Evolutionary conservation across 2,797 vertebrate genomes (phyloP).

Genomic region (Pantherophis alleghaniensis): DNA sequence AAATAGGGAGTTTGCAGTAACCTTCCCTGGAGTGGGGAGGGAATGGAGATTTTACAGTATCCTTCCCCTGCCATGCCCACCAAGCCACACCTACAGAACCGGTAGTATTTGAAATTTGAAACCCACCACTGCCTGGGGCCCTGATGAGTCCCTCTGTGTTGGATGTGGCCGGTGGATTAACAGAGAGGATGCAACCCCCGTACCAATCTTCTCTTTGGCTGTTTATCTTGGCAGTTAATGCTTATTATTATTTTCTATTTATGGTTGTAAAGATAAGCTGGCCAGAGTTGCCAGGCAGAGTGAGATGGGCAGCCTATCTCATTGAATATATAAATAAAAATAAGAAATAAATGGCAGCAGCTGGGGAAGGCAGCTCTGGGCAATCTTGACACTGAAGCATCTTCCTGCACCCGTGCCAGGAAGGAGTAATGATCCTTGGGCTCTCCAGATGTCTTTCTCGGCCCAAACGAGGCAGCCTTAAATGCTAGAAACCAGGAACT

Average conservation of each 20-base stretch:
- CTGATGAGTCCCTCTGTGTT: neutral
- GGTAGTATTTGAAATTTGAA: too few relatives aligned
- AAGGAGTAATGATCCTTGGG: neutral
- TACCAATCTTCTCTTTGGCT: neutral
- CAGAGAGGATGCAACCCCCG: neutral
- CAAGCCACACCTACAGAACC: too few relatives aligned
- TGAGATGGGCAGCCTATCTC: neutral
- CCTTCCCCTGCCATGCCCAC: too few relatives aligned
- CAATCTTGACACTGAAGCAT: neutral
- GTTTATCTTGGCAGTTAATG: neutral
- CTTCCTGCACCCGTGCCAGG: neutral
- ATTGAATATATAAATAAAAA: neutral
- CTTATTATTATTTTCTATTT: neutral
- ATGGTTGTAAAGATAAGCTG: neutral
- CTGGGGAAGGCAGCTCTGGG: neutral
- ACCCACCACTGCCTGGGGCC: too few relatives aligned
- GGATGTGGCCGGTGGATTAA: too few relatives aligned
- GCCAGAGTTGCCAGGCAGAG: too few relatives aligned
- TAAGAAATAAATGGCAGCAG: neutral
- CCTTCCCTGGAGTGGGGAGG: too few relatives aligned
- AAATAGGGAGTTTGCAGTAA: too few relatives aligned
- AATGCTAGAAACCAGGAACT: neutral
- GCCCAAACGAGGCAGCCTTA: neutral
- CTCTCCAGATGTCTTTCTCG: neutral
- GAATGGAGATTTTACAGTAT: too few relatives aligned